These are phyloP conservation scores for Macrobrachium nipponense DNA, from an alignment of 1,140 invertebrate genomes.

Conservation along the genomic window DNA sequence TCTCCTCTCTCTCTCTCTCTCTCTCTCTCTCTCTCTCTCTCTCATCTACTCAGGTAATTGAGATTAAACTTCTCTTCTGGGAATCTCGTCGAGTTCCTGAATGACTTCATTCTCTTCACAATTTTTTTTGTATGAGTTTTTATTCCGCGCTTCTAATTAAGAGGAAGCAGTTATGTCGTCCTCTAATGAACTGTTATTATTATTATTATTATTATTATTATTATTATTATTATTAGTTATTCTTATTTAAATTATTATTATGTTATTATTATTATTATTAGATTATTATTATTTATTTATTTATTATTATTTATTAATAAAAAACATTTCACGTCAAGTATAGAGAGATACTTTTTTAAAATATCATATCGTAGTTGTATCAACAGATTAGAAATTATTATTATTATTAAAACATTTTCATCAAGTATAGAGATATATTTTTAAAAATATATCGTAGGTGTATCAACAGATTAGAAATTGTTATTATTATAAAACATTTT, in stretches of 20 bases:
- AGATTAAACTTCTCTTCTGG: too few relatives aligned
- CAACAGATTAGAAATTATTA: too few relatives aligned
- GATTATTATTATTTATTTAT: conserved; percentile 22
- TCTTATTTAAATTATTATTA: neutral
- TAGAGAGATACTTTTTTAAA: too few relatives aligned
- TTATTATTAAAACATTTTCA: too few relatives aligned
- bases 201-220: conserved; percentile 35
- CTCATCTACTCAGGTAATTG: neutral
- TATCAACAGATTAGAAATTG: too few relatives aligned
- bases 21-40: conserved; percentile 24
- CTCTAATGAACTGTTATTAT: neutral
- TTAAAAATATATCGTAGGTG: too few relatives aligned
- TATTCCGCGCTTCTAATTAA: neutral
- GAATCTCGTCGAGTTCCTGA: too few relatives aligned
- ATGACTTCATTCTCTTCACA: neutral
- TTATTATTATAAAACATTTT: too few relatives aligned
- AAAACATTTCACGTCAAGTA: too few relatives aligned
- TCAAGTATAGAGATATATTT: too few relatives aligned
- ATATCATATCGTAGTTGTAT: too few relatives aligned
- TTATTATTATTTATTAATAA: conserved; percentile 20
- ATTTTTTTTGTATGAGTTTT: conserved; percentile 13
- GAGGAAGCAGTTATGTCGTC: too few relatives aligned
- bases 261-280: conserved; percentile 25
- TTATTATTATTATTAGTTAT: conserved; percentile 27
- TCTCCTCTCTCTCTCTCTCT: conserved; percentile 28